These are phyloP conservation scores for Oryzias celebensis DNA, from an alignment of 2,113 vertebrate genomes.

Conservation along the genomic window DNA sequence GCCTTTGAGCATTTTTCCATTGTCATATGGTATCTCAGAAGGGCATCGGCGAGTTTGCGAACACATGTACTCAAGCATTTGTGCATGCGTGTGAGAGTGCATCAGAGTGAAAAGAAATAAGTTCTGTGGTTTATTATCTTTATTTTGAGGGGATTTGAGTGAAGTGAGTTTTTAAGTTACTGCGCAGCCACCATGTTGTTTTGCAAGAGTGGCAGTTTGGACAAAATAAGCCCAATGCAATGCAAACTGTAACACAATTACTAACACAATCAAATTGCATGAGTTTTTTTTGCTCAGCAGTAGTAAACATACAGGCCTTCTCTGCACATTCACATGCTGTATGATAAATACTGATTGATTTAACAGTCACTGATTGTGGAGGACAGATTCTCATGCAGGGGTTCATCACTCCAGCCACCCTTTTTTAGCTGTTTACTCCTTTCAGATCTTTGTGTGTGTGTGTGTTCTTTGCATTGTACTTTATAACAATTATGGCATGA, in stretches of 20 bases:
- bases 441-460: not conserved
- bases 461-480: too few relatives aligned
- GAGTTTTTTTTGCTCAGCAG: constrained; percentile 53
- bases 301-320: not conserved
- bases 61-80: not conserved
- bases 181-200: constrained; percentile 36
- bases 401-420: constrained; percentile 1
- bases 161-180: constrained; percentile 52
- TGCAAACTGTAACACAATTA: constrained; percentile 65
- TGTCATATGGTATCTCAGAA: constrained; percentile 60
- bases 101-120: constrained; percentile 2
- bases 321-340: constrained; percentile 21
- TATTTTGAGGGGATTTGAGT: constrained; percentile 19
- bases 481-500: too few relatives aligned
- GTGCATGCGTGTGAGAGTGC: not conserved
- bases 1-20: constrained; percentile 56
- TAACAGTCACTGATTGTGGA: constrained; percentile 21
- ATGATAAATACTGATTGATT: constrained; percentile 37
- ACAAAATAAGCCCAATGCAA: constrained; percentile 61
- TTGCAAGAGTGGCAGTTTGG: constrained; percentile 55
- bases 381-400: constrained; percentile 8
- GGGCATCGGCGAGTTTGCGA: constrained; percentile 7
- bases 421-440: not conserved
- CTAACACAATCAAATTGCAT: constrained; percentile 50
- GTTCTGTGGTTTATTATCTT: constrained; percentile 11